Evolutionary conservation across 2,113 vertebrate genomes (phyloP).

Genomic region (Chamaetylas fuelleborni): DNA sequence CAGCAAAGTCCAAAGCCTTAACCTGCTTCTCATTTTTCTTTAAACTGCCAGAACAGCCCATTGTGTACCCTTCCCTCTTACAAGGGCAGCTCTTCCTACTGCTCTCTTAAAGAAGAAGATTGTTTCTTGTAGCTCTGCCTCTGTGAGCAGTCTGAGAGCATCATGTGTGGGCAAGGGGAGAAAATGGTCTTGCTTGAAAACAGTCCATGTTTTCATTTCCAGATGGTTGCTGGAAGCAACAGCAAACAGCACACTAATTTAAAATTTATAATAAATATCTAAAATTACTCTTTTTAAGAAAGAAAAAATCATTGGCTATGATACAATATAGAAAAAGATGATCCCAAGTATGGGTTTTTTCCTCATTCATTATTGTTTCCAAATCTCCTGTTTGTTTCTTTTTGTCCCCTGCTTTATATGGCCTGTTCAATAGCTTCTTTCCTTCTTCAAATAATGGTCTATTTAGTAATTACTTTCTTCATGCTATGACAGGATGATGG

Average conservation of each 20-base stretch:
- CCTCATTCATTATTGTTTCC: not conserved
- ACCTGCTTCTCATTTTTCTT: conserved; percentile 30
- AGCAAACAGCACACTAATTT: not conserved
- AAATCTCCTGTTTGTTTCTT: not conserved
- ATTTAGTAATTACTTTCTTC: not conserved
- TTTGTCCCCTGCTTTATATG: not conserved
- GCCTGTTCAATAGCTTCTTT: not conserved
- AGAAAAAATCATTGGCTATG: not conserved
- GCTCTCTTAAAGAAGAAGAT: not conserved
- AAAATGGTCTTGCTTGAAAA: not conserved
- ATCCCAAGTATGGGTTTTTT: not conserved
- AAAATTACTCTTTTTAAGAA: not conserved
- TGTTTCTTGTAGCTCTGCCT: not conserved
- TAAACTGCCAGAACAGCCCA: not conserved
- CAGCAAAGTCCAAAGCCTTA: conserved; percentile 31
- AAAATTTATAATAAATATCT: not conserved
- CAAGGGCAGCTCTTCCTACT: not conserved
- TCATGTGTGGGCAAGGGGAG: not conserved
- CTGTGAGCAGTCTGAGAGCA: not conserved
- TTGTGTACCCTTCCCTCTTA: not conserved
- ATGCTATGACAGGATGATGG: not conserved
- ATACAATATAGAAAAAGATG: not conserved
- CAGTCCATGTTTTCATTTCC: not conserved
- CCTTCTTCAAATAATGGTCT: not conserved
- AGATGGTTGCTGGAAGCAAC: conserved; percentile 13